Evolutionary conservation across 2,113 vertebrate genomes (phyloP), one percentile per base, ranked within the genome.

Genomic region (Balaeniceps rex): DNA sequence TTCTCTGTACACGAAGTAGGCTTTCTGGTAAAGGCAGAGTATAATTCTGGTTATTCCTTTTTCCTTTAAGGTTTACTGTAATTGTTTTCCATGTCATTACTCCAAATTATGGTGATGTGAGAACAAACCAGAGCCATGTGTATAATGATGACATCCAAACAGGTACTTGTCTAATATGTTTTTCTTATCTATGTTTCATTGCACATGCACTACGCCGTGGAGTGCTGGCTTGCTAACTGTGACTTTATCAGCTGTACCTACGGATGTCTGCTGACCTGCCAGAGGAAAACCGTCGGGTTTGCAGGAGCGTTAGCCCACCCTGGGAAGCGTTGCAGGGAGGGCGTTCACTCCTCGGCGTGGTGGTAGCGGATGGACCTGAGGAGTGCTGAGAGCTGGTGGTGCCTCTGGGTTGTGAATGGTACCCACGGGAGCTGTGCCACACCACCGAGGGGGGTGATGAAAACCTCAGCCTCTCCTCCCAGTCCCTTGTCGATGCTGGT

Each of bases 141-240:
- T n/a, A 2, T 24, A 36, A 38, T 2, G 28, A 18, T n/a, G 51
- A 10, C 28, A 26, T 3, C 63, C 63, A 19, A 36, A 18, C 26
- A 44, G 60, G 33, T 55, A 19, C 52, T 54, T 26, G 25, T 25
- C 24, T 61, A 10, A 5, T 26, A 6, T 1, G 3, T n/a, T 55
- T 25, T 72, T 11, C 76, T 83, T 40, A 14, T 7, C n/a, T 44
- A 0, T n/a, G 28, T 42, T 36, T 33, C 14, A 6, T 10, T 33
- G 29, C 29, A 29, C 0, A 0, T 5, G 12, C 2, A 1, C 31
- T 46, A 3, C 4, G n/a, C 65, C 33, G 1, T 12, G 31, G 64
- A 42, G 66, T 21, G 54, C 58, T 71, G 78, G 21, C 33, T 72
- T 25, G 14, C 6, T 12, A 3, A 11, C 0, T 1, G 25, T 24